Evolutionary conservation across 2,888 invertebrate species (phyloP), one percentile per base, ranked within the genome.

Genomic region (Oxytorus armatus): DNA sequence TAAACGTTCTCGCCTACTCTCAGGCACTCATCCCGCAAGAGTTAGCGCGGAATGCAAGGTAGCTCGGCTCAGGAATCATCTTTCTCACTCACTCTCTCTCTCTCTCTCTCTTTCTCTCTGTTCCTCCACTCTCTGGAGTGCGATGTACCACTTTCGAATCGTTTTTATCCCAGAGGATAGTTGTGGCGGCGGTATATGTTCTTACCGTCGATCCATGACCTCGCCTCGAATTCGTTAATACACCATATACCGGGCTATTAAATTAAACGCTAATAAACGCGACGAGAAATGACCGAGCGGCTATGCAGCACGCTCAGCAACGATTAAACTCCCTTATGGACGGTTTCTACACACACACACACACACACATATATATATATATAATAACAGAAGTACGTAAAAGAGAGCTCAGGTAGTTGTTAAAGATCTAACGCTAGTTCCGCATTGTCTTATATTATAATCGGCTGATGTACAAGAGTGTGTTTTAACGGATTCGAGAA

Each of bases 91-190:
- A 23, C 55, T 73, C 39, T 66, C 74, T 61, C 47, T 63, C 36
- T 23, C 65, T 42, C 18, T 42, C 51, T 49, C 47, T 49, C 10
- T n/a, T n/a, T 57, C 16, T 36, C 55, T 73, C 39, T 66, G 66
- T 61, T 49, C 53, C 36, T 23, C 65, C 25, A n/a, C n/a, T n/a
- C n/a, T n/a, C 77, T 77, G 47, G 79, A 79, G 77, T 81, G 63
- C 77, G 74, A 76, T 77, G 79, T 78, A 77, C 83, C 79, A 81
- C 81, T 83, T 81, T 81, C 83, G 70, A 73, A 81, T 77, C 73
- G 55, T 61, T 73, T n/a, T n/a, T 80, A 74, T 77, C 77, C 80
- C 63, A 29, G 51, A 76, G 61, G 61, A 73, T 74, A 61, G 39
- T 33, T 65, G 18, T 33, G 33, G 21, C 23, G 8, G 16, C 21